These are phyloP conservation scores for Cyclopterus lumpus DNA, from an alignment of 2,797 vertebrate genomes.

Conservation along the genomic window DNA sequence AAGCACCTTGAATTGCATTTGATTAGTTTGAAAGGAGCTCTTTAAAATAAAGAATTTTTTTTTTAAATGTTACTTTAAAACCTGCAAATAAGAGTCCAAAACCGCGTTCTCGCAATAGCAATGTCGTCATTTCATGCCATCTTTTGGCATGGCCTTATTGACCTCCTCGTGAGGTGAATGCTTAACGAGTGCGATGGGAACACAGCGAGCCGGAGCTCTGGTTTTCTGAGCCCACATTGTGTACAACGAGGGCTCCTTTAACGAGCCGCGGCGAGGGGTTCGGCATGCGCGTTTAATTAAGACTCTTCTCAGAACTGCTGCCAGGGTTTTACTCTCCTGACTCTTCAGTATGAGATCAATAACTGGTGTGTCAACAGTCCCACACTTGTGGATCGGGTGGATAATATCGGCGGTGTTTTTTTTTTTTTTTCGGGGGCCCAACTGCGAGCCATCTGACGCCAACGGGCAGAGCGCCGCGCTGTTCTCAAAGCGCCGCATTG, in stretches of 20 bases:
- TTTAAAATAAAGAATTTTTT: too few species aligned
- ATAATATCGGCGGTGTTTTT: conserved; percentile 25
- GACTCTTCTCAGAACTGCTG: too few species aligned
- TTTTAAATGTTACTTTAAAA: too few species aligned
- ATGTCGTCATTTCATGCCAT: neutral
- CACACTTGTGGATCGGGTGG: neutral
- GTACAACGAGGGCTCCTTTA: conserved; percentile 8
- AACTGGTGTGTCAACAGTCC: conserved; percentile 26
- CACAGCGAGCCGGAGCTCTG: too few species aligned
- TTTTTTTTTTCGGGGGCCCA: conserved; percentile 20
- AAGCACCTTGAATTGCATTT: too few species aligned
- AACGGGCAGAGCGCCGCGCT: neutral
- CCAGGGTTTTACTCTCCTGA: neutral
- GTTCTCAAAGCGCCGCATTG: conserved; percentile 10
- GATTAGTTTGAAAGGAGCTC: too few species aligned
- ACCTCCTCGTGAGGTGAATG: neutral
- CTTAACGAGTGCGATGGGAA: neutral
- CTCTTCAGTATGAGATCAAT: conserved; percentile 5
- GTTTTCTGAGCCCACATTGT: too few species aligned
- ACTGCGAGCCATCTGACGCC: neutral
- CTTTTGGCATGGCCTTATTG: too few species aligned
- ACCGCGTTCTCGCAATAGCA: neutral
- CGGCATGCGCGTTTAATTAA: conserved; percentile 7
- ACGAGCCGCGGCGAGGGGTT: neutral
- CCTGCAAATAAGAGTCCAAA: too few species aligned